Evolutionary conservation across 37 sponge, comb jelly and placozoan species (phyloP).

Genomic region (Hexactinellida sp.): DNA sequence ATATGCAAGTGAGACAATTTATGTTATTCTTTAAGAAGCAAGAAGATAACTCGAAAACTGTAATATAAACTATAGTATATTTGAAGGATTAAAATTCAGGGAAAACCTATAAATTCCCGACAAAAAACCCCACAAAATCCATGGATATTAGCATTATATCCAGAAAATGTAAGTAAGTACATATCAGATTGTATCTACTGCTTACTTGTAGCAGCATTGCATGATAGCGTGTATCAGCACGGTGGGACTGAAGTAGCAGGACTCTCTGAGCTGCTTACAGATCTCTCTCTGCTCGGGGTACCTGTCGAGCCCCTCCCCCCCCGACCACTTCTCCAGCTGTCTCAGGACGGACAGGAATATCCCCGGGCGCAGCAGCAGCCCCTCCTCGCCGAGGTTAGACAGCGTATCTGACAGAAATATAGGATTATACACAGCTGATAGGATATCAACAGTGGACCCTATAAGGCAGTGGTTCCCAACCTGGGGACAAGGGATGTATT

Average conservation of each 20-base stretch:
- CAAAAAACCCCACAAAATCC: too few relatives aligned
- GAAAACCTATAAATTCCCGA: too few relatives aligned
- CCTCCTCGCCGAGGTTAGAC: background rate
- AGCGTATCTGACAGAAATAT: background rate
- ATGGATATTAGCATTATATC: too few relatives aligned
- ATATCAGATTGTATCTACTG: background rate
- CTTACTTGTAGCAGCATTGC: background rate
- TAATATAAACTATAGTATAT: too few relatives aligned
- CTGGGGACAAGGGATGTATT: too few relatives aligned
- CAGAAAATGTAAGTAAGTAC: too few relatives aligned
- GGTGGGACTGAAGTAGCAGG: background rate
- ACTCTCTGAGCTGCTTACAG: background rate
- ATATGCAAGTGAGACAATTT: too few relatives aligned
- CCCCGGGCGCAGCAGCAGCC: background rate
- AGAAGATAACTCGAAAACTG: too few relatives aligned
- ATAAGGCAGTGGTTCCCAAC: too few relatives aligned
- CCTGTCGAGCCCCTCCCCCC: background rate
- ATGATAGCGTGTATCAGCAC: background rate
- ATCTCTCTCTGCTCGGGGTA: background rate
- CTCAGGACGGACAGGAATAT: background rate
- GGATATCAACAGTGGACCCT: too few relatives aligned
- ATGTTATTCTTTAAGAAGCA: too few relatives aligned
- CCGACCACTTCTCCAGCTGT: constrained; percentile 12
- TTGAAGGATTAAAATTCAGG: too few relatives aligned
- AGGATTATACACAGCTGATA: background rate